Conservation (phyloP, 2,113 vertebrate genomes). For the Platichthys flesus region DNA sequence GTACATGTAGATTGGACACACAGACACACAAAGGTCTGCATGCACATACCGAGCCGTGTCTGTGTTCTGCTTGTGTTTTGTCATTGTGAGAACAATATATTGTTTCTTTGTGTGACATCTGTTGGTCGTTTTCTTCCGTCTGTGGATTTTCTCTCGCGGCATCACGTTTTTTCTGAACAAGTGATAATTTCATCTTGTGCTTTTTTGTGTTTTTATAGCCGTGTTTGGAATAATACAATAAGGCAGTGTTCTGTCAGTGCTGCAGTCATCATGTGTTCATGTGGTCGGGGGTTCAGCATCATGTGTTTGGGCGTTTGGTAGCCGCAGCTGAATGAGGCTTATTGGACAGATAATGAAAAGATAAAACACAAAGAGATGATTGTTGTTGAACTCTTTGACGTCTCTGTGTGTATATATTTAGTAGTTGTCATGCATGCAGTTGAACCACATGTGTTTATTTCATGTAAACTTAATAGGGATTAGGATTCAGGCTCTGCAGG, state of each 20-base stretch:
- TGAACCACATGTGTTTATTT: not conserved
- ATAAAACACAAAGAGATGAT: constrained; percentile 38
- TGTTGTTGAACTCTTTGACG: constrained; percentile 32
- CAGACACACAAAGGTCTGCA: not conserved
- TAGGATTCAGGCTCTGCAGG: constrained; percentile 7
- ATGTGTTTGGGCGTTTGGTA: constrained; percentile 39
- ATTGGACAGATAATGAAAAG: constrained; percentile 4
- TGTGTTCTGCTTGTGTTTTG: not conserved
- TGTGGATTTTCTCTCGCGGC: no score
- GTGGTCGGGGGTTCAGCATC: constrained; percentile 19
- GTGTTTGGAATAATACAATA: not conserved
- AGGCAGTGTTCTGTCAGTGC: constrained; percentile 1
- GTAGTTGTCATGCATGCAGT: constrained; percentile 16
- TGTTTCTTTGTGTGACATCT: constrained; percentile 1
- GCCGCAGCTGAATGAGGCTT: constrained; percentile 23
- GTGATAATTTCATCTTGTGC: not conserved
- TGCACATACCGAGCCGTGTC: constrained; percentile 1
- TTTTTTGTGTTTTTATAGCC: not conserved
- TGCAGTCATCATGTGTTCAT: constrained; percentile 22
- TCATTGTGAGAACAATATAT: constrained; percentile 4
- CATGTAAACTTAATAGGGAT: not conserved
- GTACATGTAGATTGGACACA: constrained; percentile 6
- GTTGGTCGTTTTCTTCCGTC: not conserved
- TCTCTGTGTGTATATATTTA: constrained; percentile 9
- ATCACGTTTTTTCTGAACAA: not conserved